Conservation (phyloP, 2,888 invertebrate genomes). For the Petrophora chlorosata region DNA sequence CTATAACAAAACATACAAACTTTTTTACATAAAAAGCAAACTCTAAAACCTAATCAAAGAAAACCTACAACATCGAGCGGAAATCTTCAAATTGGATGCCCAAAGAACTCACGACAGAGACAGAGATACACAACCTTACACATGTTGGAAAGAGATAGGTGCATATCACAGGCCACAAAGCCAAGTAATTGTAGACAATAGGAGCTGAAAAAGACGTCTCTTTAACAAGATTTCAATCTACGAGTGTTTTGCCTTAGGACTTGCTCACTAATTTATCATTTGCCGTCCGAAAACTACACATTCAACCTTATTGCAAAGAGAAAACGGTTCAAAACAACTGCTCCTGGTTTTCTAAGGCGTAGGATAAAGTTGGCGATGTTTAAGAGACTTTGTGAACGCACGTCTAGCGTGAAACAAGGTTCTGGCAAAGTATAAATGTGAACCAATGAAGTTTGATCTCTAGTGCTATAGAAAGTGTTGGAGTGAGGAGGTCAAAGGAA, state of each 20-base stretch:
- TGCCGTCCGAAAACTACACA: constrained; percentile 2
- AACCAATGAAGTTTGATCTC: constrained; percentile 52
- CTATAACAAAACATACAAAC: no score
- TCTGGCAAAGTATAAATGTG: constrained; percentile 74
- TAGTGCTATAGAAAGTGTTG: not conserved
- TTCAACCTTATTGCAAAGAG: not conserved
- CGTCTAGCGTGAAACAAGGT: constrained; percentile 78
- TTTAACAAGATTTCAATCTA: constrained; percentile 80
- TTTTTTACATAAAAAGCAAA: constrained; percentile 25
- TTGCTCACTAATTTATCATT: constrained; percentile 42
- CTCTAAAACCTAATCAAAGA: constrained; percentile 47
- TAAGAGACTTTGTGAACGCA: constrained; percentile 72
- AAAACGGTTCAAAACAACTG: constrained; percentile 35
- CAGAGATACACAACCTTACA: constrained; percentile 30
- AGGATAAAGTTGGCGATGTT: constrained; percentile 43
- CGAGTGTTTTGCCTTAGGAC: constrained; percentile 74
- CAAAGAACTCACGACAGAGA: constrained; percentile 56
- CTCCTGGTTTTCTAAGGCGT: not conserved
- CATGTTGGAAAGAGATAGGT: constrained; percentile 49
- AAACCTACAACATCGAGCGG: constrained; percentile 54
- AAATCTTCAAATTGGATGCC: constrained; percentile 73
- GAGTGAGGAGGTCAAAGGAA: constrained; percentile 3
- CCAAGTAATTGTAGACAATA: constrained; percentile 82
- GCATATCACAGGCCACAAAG: constrained; percentile 64
- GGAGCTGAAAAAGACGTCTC: constrained; percentile 81